Evolutionary conservation across 2,888 invertebrate species (phyloP).

Genomic region (Pristionchus fissidentatus): DNA sequence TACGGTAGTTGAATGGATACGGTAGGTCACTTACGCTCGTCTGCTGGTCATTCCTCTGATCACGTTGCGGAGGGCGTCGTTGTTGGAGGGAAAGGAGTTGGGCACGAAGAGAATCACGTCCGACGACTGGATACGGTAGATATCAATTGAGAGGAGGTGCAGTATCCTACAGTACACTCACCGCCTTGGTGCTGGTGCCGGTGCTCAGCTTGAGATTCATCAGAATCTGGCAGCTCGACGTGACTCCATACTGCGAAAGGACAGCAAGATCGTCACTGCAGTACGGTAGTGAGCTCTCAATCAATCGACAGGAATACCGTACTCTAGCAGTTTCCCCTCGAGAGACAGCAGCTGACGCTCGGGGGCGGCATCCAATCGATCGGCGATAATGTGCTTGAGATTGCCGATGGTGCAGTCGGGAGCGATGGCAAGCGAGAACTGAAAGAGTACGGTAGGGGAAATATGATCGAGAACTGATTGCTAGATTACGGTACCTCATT

Average conservation of each 20-base stretch:
- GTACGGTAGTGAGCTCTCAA: not conserved
- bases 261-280: conserved; percentile 32
- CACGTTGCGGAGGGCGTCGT: conserved; percentile 39
- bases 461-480: not conserved
- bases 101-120: conserved; percentile 46
- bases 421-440: conserved; percentile 33
- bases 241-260: conserved; percentile 41
- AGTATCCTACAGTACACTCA: conserved; percentile 14
- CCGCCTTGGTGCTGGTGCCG: conserved; percentile 29
- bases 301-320: not conserved
- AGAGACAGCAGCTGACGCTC: conserved; percentile 36
- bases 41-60: conserved; percentile 45
- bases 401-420: conserved; percentile 34
- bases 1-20: no score
- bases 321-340: conserved; percentile 39
- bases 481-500: not conserved
- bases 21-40: conserved; percentile 35
- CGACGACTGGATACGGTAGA: not conserved
- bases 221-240: not conserved
- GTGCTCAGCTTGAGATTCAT: conserved; percentile 39
- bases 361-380: conserved; percentile 35
- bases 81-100: conserved; percentile 26
- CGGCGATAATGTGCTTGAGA: conserved; percentile 37
- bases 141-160: not conserved
- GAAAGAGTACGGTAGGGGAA: not conserved